Percentiles rank a stretch among this genome's conserved stretches.
These are phyloP conservation scores for Carabus problematicus DNA, from an alignment of 2,888 invertebrate genomes.

Conservation along the genomic window DNA sequence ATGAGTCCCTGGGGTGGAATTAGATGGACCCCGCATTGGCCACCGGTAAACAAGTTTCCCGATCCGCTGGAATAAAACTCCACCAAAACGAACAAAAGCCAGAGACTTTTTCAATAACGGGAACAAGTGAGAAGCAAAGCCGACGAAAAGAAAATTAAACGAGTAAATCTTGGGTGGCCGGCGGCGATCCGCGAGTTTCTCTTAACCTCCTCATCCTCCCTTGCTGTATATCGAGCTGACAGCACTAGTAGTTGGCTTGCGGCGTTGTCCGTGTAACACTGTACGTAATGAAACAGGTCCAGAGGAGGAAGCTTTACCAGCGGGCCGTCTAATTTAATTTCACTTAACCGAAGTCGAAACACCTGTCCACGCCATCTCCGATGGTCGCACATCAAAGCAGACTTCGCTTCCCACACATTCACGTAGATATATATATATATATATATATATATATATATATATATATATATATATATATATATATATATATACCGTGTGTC, in stretches of 20 bases:
- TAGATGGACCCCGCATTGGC: constrained; percentile 45
- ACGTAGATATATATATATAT: not conserved
- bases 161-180: constrained; percentile 50
- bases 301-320: constrained; percentile 44
- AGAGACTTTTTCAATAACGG: constrained; percentile 50
- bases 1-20: constrained; percentile 49
- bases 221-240: not conserved
- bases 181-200: constrained; percentile 21
- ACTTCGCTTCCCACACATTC: not conserved
- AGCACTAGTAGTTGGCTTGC: not conserved
- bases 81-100: constrained; percentile 26
- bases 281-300: constrained; percentile 34
- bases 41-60: constrained; percentile 48
- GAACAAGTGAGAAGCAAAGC: constrained; percentile 40
- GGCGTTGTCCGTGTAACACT: not conserved
- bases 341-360: constrained; percentile 46
- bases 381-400: constrained; percentile 13
- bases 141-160: constrained; percentile 50
- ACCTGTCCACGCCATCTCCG: constrained; percentile 27
- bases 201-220: too few species aligned
- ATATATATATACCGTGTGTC: too few species aligned
- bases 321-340: constrained; percentile 49
- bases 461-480: too few species aligned
- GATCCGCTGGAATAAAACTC: constrained; percentile 31
- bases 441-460: not conserved